phyloP scores from a whole-genome alignment of 2,888 invertebrate species.

The Schrankia costaestrigalis region DNA sequence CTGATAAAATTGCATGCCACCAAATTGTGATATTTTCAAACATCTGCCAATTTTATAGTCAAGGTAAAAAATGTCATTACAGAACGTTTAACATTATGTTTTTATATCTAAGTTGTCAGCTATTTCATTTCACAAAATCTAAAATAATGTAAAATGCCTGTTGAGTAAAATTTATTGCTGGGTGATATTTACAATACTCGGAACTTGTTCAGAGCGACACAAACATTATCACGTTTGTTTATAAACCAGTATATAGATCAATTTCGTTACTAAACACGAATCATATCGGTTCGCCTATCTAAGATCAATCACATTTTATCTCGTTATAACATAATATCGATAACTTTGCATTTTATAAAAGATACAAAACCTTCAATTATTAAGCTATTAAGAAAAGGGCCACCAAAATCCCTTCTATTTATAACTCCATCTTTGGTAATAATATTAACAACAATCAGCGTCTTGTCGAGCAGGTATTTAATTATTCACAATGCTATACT shows the following conservation, averaged over 20 bases:
- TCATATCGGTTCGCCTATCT: slow-evolving; percentile 39
- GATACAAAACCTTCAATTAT: slow-evolving; percentile 73
- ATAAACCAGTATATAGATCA: slow-evolving; percentile 22
- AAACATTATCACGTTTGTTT: slow-evolving; percentile 17
- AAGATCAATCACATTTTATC: slow-evolving; percentile 72
- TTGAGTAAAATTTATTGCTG: slow-evolving; percentile 21
- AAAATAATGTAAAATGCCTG: slow-evolving; percentile 20
- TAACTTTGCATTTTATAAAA: slow-evolving; percentile 72
- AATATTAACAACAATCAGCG: slow-evolving; percentile 69
- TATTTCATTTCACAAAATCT: slow-evolving; percentile 24
- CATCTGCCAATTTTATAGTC: neutral
- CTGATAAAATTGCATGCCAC: slow-evolving; percentile 39
- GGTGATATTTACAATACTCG: slow-evolving; percentile 33
- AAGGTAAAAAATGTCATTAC: neutral
- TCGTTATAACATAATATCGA: slow-evolving; percentile 66
- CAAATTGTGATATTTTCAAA: slow-evolving; percentile 4
- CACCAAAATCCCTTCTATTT: slow-evolving; percentile 53
- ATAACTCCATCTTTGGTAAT: slow-evolving; percentile 76
- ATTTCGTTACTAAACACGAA: slow-evolving; percentile 29
- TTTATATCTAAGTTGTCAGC: slow-evolving; percentile 16
- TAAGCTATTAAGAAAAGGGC: slow-evolving; percentile 69
- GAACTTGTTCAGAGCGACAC: slow-evolving; percentile 18
- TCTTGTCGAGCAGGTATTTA: slow-evolving; percentile 56
- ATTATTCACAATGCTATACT: slow-evolving; percentile 48
- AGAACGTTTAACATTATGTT: neutral